These are phyloP conservation scores for Drosophila neonasuta DNA, from an alignment of 2,888 invertebrate species.

Conservation along the genomic window DNA sequence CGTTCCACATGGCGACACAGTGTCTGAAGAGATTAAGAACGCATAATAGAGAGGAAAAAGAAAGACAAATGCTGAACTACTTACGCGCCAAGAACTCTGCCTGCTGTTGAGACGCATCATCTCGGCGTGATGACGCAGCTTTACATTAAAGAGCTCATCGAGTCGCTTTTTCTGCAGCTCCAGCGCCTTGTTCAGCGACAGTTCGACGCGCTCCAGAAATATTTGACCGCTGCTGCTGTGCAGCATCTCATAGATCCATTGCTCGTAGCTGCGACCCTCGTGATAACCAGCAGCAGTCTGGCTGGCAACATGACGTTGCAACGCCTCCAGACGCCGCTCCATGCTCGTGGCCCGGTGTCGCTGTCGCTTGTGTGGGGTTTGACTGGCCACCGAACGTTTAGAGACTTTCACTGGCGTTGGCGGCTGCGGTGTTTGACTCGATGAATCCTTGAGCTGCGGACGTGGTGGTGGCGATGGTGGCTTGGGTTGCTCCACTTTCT, in stretches of 20 bases:
- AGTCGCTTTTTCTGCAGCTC: conserved; percentile 74
- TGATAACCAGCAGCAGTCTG: conserved; percentile 14
- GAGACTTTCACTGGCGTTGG: neutral
- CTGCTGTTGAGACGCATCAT: conserved; percentile 75
- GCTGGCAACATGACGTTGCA: neutral
- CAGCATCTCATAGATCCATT: conserved; percentile 81
- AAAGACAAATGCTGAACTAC: neutral
- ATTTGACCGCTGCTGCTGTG: conserved; percentile 75
- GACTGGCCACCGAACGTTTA: neutral
- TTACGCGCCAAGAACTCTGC: conserved; percentile 77
- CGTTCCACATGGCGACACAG: conserved; percentile 57
- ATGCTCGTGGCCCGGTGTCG: conserved; percentile 11
- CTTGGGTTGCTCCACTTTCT: conserved; percentile 19
- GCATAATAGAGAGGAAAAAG: neutral
- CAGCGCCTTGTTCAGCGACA: conserved; percentile 75
- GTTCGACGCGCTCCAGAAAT: conserved; percentile 80
- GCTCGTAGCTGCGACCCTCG: conserved; percentile 65
- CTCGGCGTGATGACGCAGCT: conserved; percentile 76
- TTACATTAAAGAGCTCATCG: conserved; percentile 68
- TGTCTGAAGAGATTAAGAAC: conserved; percentile 45
- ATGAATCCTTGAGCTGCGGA: neutral
- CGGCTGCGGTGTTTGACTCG: conserved; percentile 20
- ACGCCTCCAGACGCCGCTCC: neutral
- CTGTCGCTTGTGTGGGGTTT: conserved; percentile 4
- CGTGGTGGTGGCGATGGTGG: no score